Conservation (phyloP, 2,113 vertebrate genomes). For the Procavia capensis region DNA sequence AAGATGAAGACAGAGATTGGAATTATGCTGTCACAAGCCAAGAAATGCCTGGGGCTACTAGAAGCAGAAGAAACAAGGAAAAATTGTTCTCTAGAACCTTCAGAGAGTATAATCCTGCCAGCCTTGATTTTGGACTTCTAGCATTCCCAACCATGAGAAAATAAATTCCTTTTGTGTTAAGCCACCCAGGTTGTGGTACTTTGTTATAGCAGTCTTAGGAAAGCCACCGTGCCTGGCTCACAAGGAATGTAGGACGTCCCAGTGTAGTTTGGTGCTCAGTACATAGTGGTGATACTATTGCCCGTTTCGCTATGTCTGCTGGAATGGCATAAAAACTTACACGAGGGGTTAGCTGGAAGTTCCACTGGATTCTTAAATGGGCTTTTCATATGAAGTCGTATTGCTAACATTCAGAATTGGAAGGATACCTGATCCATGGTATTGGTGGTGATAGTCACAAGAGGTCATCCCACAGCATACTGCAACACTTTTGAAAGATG, state of each 20-base stretch:
- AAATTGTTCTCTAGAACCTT: no score
- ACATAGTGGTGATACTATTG: not conserved
- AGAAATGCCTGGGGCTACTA: not conserved
- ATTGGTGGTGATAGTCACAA: no score
- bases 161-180: not conserved
- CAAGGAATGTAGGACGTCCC: not conserved
- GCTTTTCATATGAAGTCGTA: not conserved
- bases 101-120: no score
- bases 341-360: not conserved
- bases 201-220: not conserved
- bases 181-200: not conserved
- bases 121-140: not conserved
- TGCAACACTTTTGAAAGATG: not conserved
- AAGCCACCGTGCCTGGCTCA: not conserved
- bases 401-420: not conserved
- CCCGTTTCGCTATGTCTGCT: not conserved
- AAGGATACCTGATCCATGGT: accelerated
- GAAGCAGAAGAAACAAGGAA: not conserved
- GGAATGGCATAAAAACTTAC: not conserved
- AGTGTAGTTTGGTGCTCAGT: not conserved
- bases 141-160: not conserved
- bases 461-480: no score
- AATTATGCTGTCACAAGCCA: no score
- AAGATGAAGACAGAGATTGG: no score
- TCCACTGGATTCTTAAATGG: not conserved